Base-by-base conservation (phyloP, 2,113 vertebrate genomes). In the Pollachius pollachius region DNA sequence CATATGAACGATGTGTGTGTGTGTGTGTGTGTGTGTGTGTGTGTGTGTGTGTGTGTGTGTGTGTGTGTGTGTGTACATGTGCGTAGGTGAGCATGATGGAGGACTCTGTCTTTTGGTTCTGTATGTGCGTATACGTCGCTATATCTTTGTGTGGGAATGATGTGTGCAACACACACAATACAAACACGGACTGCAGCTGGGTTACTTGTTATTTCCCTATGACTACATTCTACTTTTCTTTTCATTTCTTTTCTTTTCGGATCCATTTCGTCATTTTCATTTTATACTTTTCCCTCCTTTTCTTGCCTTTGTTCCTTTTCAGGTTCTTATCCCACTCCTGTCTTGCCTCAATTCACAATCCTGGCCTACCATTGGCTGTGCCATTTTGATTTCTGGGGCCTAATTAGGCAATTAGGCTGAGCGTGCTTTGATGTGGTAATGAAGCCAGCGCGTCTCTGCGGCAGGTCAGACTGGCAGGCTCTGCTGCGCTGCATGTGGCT, bases 341-440 rank as follows among this genome's bases (percentile, higher is more conserved):
- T 19, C 30, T 37, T 41, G 15, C 30, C n/a, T 48, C 34, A 37
- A 18, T 65, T 21, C 64, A 5, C 9, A 19, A 41, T 23, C 23
- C 64, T 52, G 17, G 9, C 64, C 15, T 54, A 15, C 65, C 15
- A 56, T 54, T 56, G 48, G 65, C 65, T 67, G 12, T 56, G 23
- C 21, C 15, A 25, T 67, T 15, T 62, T 15, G 61, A 23, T 64
- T 15, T 34, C 52, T n/a, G 52, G 57, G 34, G 5, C 48, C 68
- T 71, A 68, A 85, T 85, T 83, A 85, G 81, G 71, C 59, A 58
- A 67, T 59, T 66, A 68, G 71, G 71, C 81, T 80, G 73, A 77
- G 74, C 58, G 73, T 70, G 67, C 69, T 84, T 83, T 85, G 79
- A 80, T 75, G 67, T 70, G 61, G 83, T 64, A 73, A 77, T 77